phyloP scores from a whole-genome alignment of 2,113 vertebrate genomes.

The Enhydra lutris region DNA sequence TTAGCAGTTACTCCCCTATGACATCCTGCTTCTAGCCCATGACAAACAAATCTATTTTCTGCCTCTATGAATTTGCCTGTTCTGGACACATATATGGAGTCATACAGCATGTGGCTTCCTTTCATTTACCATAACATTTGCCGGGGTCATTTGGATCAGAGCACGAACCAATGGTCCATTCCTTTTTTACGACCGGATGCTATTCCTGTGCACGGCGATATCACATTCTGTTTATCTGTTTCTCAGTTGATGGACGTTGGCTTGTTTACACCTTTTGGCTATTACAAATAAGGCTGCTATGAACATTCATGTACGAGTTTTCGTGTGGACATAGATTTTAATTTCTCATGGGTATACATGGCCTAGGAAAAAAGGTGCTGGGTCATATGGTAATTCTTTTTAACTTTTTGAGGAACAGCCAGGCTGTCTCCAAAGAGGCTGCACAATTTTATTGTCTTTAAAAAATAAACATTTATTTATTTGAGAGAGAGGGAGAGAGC shows the following conservation, averaged over 20 bases:
- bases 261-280: neutral
- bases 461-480: neutral
- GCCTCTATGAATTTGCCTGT: neutral
- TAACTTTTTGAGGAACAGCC: neutral
- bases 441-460: neutral
- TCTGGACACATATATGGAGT: neutral
- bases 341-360: neutral
- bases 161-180: neutral
- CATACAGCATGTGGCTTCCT: neutral
- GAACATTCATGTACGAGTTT: neutral
- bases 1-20: neutral
- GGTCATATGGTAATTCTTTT: neutral
- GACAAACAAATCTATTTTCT: neutral
- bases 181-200: neutral
- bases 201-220: rapidly evolving
- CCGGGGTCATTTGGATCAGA: too few relatives aligned
- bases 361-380: neutral
- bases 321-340: neutral
- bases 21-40: neutral
- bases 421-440: neutral
- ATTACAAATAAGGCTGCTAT: neutral
- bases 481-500: neutral
- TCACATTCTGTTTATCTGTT: neutral
- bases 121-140: neutral
- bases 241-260: neutral